These are phyloP conservation scores for Thamnophis sirtalis DNA, from an alignment of 2,113 vertebrate genomes.

Conservation along the genomic window DNA sequence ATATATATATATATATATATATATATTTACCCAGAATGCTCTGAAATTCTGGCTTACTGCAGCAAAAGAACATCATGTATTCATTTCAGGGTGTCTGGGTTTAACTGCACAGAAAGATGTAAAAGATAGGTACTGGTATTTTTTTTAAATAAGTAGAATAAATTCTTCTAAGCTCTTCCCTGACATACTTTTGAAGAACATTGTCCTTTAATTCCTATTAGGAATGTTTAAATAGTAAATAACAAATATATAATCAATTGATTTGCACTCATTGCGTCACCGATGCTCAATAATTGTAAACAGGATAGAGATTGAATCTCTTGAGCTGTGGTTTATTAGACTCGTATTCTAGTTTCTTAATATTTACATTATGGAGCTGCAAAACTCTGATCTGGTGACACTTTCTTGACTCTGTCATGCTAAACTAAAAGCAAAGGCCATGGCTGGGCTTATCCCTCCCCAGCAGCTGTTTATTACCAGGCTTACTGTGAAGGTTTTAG, in stretches of 20 bases:
- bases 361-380: not conserved
- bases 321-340: not conserved
- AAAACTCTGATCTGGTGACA: not conserved
- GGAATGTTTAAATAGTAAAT: not conserved
- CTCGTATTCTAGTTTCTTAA: not conserved
- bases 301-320: not conserved
- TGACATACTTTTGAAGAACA: not conserved
- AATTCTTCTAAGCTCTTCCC: not conserved
- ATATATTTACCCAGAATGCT: not conserved
- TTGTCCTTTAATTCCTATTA: not conserved
- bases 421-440: not conserved
- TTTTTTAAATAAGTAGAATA: not conserved
- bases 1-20: not conserved
- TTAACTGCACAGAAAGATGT: not conserved
- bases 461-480: not conserved
- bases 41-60: not conserved
- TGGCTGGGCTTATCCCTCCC: not conserved
- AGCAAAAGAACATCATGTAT: not conserved
- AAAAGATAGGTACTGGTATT: not conserved
- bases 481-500: not conserved
- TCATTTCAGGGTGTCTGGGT: not conserved
- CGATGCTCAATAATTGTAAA: not conserved
- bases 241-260: not conserved
- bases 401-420: not conserved
- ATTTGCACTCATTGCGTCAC: not conserved